These are phyloP conservation scores for Notechis scutatus DNA, from an alignment of 2,113 vertebrate species.

Conservation along the genomic window DNA sequence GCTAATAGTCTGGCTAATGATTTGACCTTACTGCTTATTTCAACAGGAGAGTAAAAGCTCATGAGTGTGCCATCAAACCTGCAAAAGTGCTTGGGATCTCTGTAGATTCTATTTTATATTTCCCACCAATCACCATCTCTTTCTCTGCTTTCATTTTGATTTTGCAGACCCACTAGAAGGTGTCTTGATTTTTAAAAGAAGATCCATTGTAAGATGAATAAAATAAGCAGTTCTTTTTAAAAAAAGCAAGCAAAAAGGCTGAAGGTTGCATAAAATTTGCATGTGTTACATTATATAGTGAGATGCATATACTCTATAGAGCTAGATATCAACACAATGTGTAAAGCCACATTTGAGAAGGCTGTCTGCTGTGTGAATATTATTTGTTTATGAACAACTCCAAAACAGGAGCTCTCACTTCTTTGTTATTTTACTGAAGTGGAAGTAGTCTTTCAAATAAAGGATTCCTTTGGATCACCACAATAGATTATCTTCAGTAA, in stretches of 20 bases:
- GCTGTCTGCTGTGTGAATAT: neutral
- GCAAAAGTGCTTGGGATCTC: slow-evolving; percentile 14
- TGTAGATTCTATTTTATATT: slow-evolving; percentile 32
- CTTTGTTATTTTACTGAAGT: neutral
- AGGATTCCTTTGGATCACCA: neutral
- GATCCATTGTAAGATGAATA: slow-evolving; percentile 15
- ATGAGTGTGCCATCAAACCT: slow-evolving; percentile 22
- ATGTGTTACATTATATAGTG: neutral
- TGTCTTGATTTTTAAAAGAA: slow-evolving; percentile 48
- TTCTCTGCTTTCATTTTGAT: slow-evolving; percentile 4
- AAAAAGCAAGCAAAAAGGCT: neutral
- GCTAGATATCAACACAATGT: neutral
- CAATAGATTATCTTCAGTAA: neutral
- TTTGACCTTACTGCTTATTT: slow-evolving; percentile 32
- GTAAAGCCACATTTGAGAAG: neutral
- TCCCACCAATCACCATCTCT: slow-evolving; percentile 36
- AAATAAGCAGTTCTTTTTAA: neutral
- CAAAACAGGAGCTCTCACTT: neutral
- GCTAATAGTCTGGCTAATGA: slow-evolving; percentile 39
- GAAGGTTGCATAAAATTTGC: neutral
- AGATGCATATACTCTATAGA: neutral
- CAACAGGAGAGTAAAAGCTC: neutral
- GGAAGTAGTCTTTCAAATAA: neutral
- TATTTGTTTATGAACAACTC: neutral
- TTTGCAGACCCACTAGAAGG: slow-evolving; percentile 12